Percentiles rank a stretch among this genome's conserved stretches.
These are phyloP conservation scores for Zaprionus africanus DNA, from an alignment of 1,140 invertebrate genomes.

Conservation along the genomic window DNA sequence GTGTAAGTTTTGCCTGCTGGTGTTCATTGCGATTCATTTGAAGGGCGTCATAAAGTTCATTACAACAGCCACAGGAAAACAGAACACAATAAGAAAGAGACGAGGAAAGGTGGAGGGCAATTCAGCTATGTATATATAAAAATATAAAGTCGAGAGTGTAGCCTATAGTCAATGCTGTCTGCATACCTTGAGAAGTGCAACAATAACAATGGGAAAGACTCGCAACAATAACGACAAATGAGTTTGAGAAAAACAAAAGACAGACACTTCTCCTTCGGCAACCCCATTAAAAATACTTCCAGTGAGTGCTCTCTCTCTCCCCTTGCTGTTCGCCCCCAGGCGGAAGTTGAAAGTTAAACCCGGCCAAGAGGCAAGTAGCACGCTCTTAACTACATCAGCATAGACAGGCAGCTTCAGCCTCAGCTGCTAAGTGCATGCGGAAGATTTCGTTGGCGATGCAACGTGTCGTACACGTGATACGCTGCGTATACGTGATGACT, in stretches of 20 bases:
- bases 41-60: conserved; percentile 40
- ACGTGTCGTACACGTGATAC: conserved; percentile 52
- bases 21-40: conserved; percentile 37
- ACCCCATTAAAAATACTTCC: conserved; percentile 21
- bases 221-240: conserved; percentile 44
- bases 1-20: conserved; percentile 34
- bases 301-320: background rate
- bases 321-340: background rate
- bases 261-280: conserved; percentile 14
- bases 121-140: conserved; percentile 49
- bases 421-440: conserved; percentile 43
- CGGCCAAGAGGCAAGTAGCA: conserved; percentile 19
- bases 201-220: conserved; percentile 10
- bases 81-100: conserved; percentile 16
- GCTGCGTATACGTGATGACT: conserved; percentile 46
- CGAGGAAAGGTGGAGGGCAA: background rate
- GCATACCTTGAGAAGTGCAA: conserved; percentile 10
- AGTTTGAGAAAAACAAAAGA: conserved; percentile 32
- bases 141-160: background rate
- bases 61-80: conserved; percentile 5
- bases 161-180: conserved; percentile 17
- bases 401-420: conserved; percentile 29
- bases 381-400: conserved; percentile 46
- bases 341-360: conserved; percentile 43
- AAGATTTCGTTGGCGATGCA: conserved; percentile 47